These are phyloP conservation scores for Nemotelus nigrinus DNA, from an alignment of 2,888 invertebrate genomes.

Conservation along the genomic window DNA sequence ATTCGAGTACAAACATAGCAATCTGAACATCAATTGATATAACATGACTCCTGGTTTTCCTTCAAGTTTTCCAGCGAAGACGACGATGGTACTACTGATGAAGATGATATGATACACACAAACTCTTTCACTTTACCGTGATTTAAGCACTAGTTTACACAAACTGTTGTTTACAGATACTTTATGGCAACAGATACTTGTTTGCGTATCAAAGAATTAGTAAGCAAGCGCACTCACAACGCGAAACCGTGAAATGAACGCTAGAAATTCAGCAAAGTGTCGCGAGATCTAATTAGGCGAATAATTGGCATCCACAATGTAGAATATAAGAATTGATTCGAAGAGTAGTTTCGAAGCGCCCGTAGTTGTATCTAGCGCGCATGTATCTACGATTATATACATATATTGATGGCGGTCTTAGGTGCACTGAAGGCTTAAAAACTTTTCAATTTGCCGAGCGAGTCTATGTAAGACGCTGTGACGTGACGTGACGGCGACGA, in stretches of 20 bases:
- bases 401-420: conserved; percentile 7
- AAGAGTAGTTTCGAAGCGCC: conserved; percentile 1
- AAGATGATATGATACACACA: not conserved
- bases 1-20: not conserved
- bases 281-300: conserved; percentile 29
- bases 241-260: conserved; percentile 15
- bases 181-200: not conserved
- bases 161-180: conserved; percentile 1
- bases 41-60: no score
- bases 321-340: not conserved
- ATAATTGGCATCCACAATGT: not conserved
- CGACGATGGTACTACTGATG: no score
- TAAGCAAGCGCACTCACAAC: not conserved
- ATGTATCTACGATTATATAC: not conserved
- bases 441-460: not conserved
- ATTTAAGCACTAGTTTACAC: not conserved
- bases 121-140: conserved; percentile 22
- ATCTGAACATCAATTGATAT: no score
- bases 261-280: conserved; percentile 26
- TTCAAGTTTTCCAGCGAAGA: no score
- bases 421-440: conserved; percentile 15
- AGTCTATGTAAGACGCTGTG: not conserved
- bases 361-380: no score
- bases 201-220: not conserved
- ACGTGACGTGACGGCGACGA: not conserved